Conservation (phyloP, 2,888 invertebrate species). For the Synergus umbraculus region DNA sequence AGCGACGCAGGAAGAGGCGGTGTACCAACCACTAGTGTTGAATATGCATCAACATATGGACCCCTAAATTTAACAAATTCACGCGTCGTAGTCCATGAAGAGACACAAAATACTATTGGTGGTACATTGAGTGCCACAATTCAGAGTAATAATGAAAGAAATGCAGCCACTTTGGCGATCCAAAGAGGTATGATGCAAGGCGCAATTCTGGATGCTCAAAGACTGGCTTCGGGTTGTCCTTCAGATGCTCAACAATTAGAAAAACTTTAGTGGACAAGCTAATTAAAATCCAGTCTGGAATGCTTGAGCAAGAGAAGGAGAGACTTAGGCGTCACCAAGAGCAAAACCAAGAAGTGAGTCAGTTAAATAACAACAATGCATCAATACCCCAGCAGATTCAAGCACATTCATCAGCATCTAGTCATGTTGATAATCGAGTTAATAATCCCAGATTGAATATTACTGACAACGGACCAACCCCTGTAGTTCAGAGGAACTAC, state of each 20-base stretch:
- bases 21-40: no score
- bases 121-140: no score
- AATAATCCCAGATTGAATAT: no score
- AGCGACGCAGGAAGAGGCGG: not conserved
- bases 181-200: not conserved
- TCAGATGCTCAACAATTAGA: not conserved
- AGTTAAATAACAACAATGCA: no score
- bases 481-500: constrained; percentile 47
- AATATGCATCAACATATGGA: no score
- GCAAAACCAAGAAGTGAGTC: no score
- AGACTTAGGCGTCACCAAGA: not conserved
- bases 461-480: constrained; percentile 22
- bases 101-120: no score
- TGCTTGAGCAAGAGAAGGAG: not conserved
- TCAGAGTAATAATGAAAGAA: not conserved
- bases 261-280: not conserved
- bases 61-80: no score
- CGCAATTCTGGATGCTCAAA: not conserved
- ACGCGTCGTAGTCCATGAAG: no score
- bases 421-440: not conserved
- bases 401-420: not conserved
- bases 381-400: not conserved
- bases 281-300: no score
- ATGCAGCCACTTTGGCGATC: not conserved
- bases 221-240: not conserved